phyloP scores from a whole-genome alignment of 1,140 invertebrate genomes.

The Drosophila sulfurigaster region DNA sequence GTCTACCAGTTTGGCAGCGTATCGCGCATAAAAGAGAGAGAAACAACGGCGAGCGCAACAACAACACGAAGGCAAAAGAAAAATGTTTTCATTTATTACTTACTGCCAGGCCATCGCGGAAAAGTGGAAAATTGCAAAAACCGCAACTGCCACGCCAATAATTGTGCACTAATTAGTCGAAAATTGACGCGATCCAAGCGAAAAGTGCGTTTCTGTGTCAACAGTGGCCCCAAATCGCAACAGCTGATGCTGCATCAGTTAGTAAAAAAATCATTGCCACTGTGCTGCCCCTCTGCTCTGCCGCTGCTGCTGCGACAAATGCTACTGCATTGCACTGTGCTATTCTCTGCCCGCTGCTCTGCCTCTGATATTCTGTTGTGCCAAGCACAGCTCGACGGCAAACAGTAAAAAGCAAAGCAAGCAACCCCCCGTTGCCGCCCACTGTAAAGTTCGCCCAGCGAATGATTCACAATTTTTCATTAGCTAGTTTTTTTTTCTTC shows the following conservation, averaged over 20 bases:
- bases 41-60: constrained; percentile 66
- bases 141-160: constrained; percentile 43
- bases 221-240: constrained; percentile 64
- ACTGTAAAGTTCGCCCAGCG: constrained; percentile 58
- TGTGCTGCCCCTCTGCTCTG: constrained; percentile 18
- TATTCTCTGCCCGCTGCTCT: constrained; percentile 13
- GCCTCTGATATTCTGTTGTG: constrained; percentile 62
- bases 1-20: constrained; percentile 53
- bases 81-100: constrained; percentile 76
- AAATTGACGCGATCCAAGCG: constrained; percentile 18
- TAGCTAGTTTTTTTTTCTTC: constrained; percentile 42
- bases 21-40: constrained; percentile 66
- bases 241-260: constrained; percentile 67
- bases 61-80: constrained; percentile 62
- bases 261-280: constrained; percentile 39
- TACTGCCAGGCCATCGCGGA: constrained; percentile 45
- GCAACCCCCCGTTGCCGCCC: constrained; percentile 49
- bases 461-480: constrained; percentile 82
- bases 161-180: constrained; percentile 56
- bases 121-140: constrained; percentile 57
- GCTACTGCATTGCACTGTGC: constrained; percentile 18
- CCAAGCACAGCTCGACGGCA: constrained; percentile 38
- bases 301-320: constrained; percentile 17
- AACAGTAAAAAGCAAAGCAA: constrained; percentile 13
- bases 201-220: constrained; percentile 63